Conservation (phyloP, 1,140 invertebrate genomes). For the Euura lappo region DNA sequence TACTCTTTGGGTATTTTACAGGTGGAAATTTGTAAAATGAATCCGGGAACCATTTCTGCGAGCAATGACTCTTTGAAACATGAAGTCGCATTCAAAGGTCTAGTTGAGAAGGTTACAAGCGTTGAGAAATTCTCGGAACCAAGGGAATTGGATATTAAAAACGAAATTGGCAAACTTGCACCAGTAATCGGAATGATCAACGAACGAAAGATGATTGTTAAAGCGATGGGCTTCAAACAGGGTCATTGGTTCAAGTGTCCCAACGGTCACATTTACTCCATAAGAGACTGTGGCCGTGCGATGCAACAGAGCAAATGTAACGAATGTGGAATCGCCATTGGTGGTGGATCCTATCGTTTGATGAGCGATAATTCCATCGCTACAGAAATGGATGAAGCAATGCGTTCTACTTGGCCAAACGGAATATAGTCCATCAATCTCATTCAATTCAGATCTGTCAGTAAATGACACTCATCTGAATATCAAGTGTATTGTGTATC, state of each 20-base stretch:
- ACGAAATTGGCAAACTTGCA: background rate
- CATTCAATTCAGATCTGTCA: background rate
- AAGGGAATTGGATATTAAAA: background rate
- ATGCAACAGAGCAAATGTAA: slow-evolving; percentile 51
- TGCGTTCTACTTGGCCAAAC: slow-evolving; percentile 34
- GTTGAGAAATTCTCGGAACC: slow-evolving; percentile 1
- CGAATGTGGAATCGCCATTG: slow-evolving; percentile 61
- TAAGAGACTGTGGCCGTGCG: slow-evolving; percentile 65
- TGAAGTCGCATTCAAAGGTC: background rate
- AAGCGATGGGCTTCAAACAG: slow-evolving; percentile 53
- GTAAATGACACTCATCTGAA: background rate
- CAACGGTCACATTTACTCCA: slow-evolving; percentile 65
- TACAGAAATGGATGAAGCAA: slow-evolving; percentile 51
- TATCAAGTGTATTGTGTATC: background rate
- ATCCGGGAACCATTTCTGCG: background rate
- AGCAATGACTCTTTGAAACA: background rate
- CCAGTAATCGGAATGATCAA: slow-evolving; percentile 43
- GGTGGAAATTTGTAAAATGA: slow-evolving; percentile 10
- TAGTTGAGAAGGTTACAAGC: background rate
- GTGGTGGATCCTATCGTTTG: slow-evolving; percentile 56
- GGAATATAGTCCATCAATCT: slow-evolving; percentile 28
- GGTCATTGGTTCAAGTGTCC: slow-evolving; percentile 67
- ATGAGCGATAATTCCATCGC: slow-evolving; percentile 51
- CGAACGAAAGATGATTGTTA: slow-evolving; percentile 56
- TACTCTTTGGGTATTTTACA: slow-evolving; percentile 5